These are phyloP conservation scores for Lutjanus erythropterus DNA, from an alignment of 2,113 vertebrate genomes.

Conservation along the genomic window DNA sequence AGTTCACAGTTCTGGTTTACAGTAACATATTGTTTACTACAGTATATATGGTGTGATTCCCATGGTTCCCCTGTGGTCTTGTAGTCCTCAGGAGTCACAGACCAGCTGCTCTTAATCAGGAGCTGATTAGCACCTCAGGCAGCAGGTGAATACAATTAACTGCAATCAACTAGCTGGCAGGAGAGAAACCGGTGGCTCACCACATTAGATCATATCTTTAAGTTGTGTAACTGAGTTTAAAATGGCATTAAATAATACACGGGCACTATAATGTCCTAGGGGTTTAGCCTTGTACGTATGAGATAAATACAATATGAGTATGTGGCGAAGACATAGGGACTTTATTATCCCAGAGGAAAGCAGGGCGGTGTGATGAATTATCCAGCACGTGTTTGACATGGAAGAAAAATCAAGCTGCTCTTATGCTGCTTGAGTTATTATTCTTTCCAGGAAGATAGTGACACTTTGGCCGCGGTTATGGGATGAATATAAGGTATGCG, in stretches of 20 bases:
- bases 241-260: neutral
- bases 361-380: neutral
- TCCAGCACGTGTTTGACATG: conserved; percentile 2
- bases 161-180: neutral
- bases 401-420: neutral
- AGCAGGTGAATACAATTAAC: conserved; percentile 10
- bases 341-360: conserved; percentile 17
- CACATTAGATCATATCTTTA: neutral
- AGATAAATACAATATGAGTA: neutral
- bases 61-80: neutral
- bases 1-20: neutral
- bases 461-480: neutral
- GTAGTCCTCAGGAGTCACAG: neutral
- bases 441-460: neutral
- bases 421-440: neutral
- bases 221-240: neutral
- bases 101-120: neutral
- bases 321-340: neutral
- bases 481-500: neutral
- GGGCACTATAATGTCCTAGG: neutral
- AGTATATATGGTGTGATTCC: neutral
- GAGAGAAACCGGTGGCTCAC: neutral
- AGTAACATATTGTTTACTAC: neutral
- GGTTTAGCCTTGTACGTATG: neutral
- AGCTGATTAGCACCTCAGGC: neutral